Evolutionary conservation across 2,113 vertebrate species (phyloP), one percentile per base, ranked within the genome.

Genomic region (Orycteropus afer): DNA sequence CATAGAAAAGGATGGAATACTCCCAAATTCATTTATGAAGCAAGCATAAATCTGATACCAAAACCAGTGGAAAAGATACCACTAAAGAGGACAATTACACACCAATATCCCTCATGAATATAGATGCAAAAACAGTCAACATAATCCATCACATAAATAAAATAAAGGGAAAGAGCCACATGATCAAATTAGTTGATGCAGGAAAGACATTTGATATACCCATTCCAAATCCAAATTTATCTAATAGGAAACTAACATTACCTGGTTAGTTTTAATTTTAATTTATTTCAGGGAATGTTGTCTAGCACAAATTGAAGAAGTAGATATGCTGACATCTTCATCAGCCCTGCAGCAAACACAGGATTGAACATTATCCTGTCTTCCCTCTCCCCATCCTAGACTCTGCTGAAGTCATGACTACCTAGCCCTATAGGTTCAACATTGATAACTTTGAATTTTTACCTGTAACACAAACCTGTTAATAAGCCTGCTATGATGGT

Each of bases 261-360:
- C 5, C 45, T 85, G 37, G 32, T 77, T 74, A 94, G 67, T 79
- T 53, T 92, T 69, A 37, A 80, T 78, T 63, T 92, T 73, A 81
- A 73, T 57, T 12, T 34, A 93, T 67, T 86, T 86, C 59, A 57
- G 22, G 10, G 81, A 20, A 77, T 9, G 10, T 57, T 11, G 18
- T 65, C 22, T 76, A 65, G 45, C 51, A 76, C 45, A 34, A 59
- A 53, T 9, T 71, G 42, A 94, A 67, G 61, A 82, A 82, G 2
- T 49, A 18, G 4, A 0, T 77, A 23, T 71, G 4, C 90, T 79
- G 20, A 55, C 47, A 95, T 34, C 65, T 76, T 34, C 53, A 93
- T 14, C 23, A 81, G 25, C 18, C 40, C 29, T 91, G 32, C 47
- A 61, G 40, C 17, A 80, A 93, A 71, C 18, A 51, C 2, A 89